Base-by-base conservation (phyloP, 2,888 invertebrate genomes). In the Schizaphis graminum region DNA sequence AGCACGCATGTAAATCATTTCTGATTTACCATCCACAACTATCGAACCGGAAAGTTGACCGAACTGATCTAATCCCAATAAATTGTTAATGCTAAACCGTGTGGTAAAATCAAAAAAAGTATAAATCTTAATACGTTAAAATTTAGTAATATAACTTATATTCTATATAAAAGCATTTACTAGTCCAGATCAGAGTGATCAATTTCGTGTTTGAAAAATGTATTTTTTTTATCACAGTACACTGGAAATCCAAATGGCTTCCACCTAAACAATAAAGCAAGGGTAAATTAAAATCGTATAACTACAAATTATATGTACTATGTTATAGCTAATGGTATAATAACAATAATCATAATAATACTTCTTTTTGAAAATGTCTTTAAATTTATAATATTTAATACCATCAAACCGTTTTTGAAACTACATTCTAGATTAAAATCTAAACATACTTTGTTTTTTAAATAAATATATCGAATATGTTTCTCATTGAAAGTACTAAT, bases 31-130 rank as follows among this genome's bases (percentile, higher is more conserved):
- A 94, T 96, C 96, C 0, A 96, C 96, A 92, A 96, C 96, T 94
- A 97, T 95, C 41, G 96, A 96, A 0, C 97, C 97, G 95, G 97
- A 96, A 41, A 97, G 95, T 0, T 96, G 96, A 10, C 97, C 97
- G 96, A 97, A 97, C 95, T 97, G 97, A 95, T 97, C 96, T 96
- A 97, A 97, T 91, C 97, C 97, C 95, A 95, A 85, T 85, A 93
- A 35, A 86, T 86, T 49, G 35, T 90, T n/a, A 67, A 26, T 26
- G 13, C 94, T 87, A 86, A 89, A 88, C 10, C 26, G 16, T 49
- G 3, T 67, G 44, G 24, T 89, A 24, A 10, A n/a, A 56, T n/a
- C 3, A n/a, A 49, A 11, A 77, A 16, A 21, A 1, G 0, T 77
- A 77, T 77, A n/a, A 21, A 35, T 77, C n/a, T 7, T n/a, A 67